Base-by-base conservation (phyloP, 2,888 invertebrate species). In the Torymus auratus region DNA sequence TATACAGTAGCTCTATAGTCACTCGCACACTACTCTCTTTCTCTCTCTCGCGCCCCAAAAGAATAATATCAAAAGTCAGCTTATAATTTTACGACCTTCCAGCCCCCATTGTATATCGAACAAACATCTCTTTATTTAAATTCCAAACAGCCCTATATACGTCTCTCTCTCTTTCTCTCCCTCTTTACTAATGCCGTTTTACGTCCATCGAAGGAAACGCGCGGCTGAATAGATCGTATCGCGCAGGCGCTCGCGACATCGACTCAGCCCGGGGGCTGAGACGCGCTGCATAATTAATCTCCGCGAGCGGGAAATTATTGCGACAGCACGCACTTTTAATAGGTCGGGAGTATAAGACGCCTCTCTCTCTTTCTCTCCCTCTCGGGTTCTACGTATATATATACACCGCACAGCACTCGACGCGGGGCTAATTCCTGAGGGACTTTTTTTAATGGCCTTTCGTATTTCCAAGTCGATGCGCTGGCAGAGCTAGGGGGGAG, bases 221-320 rank as follows among this genome's bases (percentile, higher is more conserved):
- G 14, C 64, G 72, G 17, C 53, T 53, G 65, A 60, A 70, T 60
- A 80, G 65, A 80, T 79, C 69, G 52, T 60, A 60, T 74, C 23
- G 53, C 60, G 56, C 20, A 58, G 4, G 4, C 74, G n/a, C 20
- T 41, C 14, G 52, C 68, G 12, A 15, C 14, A 13, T 52, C 60
- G 65, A 28, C 28, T 2, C 28, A n/a, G n/a, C 28, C 28, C 53
- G 13, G 58, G 75, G 53, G 17, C 61, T 15, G 17, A 56, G 17
- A 14, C 61, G 7, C 55, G 71, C 53, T 82, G 82, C 78, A 82
- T 79, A 82, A 82, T 82, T 82, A 76, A 82, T 79, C 78, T 71
- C 65, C 70, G 60, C 23, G 28, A 28, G 28, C 15, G 15, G 53
- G 62, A 78, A 81, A 81, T 81, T 81, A 81, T 78, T 50, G 77